A percentile compares a stretch with the other conserved stretches of the same genome.
Conservation (phyloP, 2,797 vertebrate genomes). For the Cossypha caffra region DNA sequence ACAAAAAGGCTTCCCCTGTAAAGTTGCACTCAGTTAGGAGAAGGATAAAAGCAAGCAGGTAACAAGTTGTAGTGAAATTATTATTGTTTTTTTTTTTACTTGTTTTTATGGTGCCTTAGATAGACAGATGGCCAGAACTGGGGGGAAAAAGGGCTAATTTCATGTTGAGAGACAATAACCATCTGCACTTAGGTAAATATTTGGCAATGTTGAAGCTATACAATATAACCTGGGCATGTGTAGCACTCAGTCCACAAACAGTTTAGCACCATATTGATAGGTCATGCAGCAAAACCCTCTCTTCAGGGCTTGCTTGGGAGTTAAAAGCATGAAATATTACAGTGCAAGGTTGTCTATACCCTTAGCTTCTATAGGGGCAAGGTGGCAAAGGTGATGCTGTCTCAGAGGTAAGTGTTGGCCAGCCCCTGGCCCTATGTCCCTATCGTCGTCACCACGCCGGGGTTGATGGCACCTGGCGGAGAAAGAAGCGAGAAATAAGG, state of each 20-base stretch:
- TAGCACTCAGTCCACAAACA: conserved; percentile 76
- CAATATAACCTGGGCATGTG: conserved; percentile 68
- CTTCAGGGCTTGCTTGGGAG: conserved; percentile 58
- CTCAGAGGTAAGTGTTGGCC: conserved; percentile 78
- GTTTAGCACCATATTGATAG: conserved; percentile 89
- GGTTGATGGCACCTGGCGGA: conserved; percentile 70
- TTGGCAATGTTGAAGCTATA: conserved; percentile 52
- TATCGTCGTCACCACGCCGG: conserved; percentile 70
- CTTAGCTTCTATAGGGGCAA: conserved; percentile 73
- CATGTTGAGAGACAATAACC: conserved; percentile 1
- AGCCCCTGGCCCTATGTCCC: conserved; percentile 80
- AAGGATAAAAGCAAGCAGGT: conserved; percentile 51
- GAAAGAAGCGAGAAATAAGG: not conserved
- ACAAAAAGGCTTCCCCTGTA: conserved; percentile 47
- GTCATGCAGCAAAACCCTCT: conserved; percentile 78
- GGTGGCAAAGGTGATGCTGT: conserved; percentile 74
- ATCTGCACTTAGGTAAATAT: conserved; percentile 52
- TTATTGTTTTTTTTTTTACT: not conserved
- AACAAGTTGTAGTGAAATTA: conserved; percentile 37
- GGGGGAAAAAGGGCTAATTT: not conserved
- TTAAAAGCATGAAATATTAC: conserved; percentile 81
- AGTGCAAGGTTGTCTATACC: conserved; percentile 85
- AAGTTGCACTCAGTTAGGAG: conserved; percentile 34
- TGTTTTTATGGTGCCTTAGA: not conserved
- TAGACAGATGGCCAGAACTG: not conserved